Evolutionary conservation across 2,113 vertebrate species (phyloP), one percentile per base, ranked within the genome.

Genomic region (Myodes glareolus): DNA sequence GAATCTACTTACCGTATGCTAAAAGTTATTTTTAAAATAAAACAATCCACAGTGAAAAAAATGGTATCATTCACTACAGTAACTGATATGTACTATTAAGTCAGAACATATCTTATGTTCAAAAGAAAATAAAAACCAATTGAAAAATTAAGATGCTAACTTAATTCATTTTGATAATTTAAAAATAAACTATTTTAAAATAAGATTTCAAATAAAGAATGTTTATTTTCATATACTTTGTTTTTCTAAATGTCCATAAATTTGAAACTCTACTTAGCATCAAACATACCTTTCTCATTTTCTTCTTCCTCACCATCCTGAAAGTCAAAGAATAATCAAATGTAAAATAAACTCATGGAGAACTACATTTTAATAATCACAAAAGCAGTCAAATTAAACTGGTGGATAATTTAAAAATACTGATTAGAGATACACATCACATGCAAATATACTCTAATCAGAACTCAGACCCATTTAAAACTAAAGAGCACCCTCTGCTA

Each of bases 201-300:
- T 97, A 95, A 98, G 97, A 98, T 27, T 93, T 96, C 95, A 88
- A 97, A 94, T 95, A 95, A 97, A 33, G 52, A 97, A 96, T 91
- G 65, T 96, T 98, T 96, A 94, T 95, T 98, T 96, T 95, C 55
- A 96, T 12, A 45, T 90, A 95, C 93, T 97, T 97, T 98, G 96
- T 77, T 98, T 96, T 91, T 92, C 97, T 92, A 94, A 85, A 92
- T 36, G 88, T 94, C 88, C 96, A 96, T 88, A 97, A 76, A 91
- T 92, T 97, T 91, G 96, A 96, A 98, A 97, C 97, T 97, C 98
- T 97, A 98, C 96, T 98, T 98, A 98, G 97, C 85, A 97, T 98
- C 97, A 98, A 98, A 98, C 99, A 99, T 99, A 99, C 99, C 99
- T 99, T 99, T 99, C 98, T 99, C 99, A 98, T 99, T 99, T 98